Base-by-base conservation (phyloP, 2,113 vertebrate species). In the Tinamus guttatus region DNA sequence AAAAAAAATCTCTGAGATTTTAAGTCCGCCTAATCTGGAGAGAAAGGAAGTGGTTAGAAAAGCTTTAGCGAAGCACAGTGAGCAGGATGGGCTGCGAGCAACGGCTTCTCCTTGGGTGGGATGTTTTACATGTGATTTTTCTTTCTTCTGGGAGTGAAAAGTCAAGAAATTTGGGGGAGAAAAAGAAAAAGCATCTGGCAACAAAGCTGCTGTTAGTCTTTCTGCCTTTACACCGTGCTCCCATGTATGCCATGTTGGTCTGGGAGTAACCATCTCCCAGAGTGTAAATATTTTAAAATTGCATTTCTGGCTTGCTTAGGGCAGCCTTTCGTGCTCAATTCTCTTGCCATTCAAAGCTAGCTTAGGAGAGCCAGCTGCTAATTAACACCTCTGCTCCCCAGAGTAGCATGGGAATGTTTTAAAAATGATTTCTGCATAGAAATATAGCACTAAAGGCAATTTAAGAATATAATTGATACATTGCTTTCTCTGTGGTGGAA, bases 201-300 rank as follows among this genome's bases (percentile, higher is more conserved):
- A 2, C 25, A 30, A 32, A 68, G 6, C 28, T 8, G 10, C 43
- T 22, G 8, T 25, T 25, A 17, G 24, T 11, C 81, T 40, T 36
- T 45, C 20, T 27, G 11, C 20, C 65, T 82, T 28, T n/a, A 7
- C 13, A 4, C 11, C 49, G 25, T 2, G 5, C 25, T 20, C 27
- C 13, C 24, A 6, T 1, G 4, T 32, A 1, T 22, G 32, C 62
- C 8, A 9, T 9, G 3, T 4, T 1, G 7, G 7, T 5, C 54
- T 36, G 58, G 76, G 51, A 71, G 52, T 45, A 45, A 38, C 51
- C 41, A 2, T 52, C 25, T 12, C 56, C 15, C 43, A 9, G 4
- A 12, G 13, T 5, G 22, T 27, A 20, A 19, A 10, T 65, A 18
- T n/a, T 58, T 56, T 22, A 11, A 3, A 30, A 4, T 8, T 62